These are phyloP conservation scores for Hemicordylus capensis DNA, from an alignment of 2,113 vertebrate species.

Conservation along the genomic window DNA sequence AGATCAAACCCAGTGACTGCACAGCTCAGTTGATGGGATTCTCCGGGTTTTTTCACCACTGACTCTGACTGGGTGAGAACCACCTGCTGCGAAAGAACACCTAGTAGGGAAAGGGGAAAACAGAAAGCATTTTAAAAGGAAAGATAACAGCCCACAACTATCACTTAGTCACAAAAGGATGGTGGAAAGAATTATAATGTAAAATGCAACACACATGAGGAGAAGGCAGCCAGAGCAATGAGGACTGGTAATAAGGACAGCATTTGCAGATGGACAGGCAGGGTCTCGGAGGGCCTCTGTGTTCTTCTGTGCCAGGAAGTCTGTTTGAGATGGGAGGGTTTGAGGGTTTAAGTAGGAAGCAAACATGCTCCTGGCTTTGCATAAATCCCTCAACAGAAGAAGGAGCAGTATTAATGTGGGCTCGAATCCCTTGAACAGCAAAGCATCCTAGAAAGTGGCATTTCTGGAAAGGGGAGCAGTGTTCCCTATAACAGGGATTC, in stretches of 20 bases:
- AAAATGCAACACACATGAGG: neutral
- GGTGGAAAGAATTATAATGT: neutral
- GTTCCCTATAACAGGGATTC: too few relatives aligned
- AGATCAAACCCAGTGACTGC: conserved; percentile 40
- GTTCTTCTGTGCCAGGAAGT: neutral
- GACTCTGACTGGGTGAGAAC: neutral
- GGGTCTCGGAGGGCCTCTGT: too few relatives aligned
- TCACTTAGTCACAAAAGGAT: too few relatives aligned
- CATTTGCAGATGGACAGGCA: too few relatives aligned
- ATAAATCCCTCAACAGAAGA: neutral
- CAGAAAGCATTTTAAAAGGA: neutral
- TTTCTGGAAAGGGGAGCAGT: too few relatives aligned
- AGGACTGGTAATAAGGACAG: neutral
- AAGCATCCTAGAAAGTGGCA: too few relatives aligned
- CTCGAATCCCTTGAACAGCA: too few relatives aligned
- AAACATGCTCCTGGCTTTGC: neutral
- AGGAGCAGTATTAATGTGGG: too few relatives aligned
- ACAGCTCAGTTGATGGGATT: conserved; percentile 20
- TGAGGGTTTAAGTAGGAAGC: neutral
- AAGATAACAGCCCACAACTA: neutral
- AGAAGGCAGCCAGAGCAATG: neutral
- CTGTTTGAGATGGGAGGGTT: neutral
- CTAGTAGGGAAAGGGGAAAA: neutral
- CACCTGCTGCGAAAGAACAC: neutral
- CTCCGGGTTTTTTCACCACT: neutral